phyloP scores from a whole-genome alignment of 92 coral and sea anemone species.

The Virgularia gustaviana region DNA sequence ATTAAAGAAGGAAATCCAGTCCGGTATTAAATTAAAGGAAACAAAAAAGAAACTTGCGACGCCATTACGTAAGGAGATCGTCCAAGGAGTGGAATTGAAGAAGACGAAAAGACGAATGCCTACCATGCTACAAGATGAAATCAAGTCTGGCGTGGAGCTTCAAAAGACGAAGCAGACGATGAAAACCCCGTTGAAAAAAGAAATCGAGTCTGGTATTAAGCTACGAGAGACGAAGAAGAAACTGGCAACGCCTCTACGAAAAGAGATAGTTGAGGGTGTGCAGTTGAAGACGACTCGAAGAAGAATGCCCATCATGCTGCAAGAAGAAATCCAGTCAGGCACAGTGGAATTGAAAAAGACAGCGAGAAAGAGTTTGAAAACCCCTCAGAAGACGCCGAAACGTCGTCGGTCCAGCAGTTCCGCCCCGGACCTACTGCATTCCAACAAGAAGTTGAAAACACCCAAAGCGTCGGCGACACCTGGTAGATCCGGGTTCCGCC shows the following conservation, averaged over 20 bases:
- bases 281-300: constrained; percentile 48
- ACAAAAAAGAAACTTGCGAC: constrained; percentile 52
- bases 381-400: constrained; percentile 39
- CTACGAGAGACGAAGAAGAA: constrained; percentile 52
- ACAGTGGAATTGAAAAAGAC: constrained; percentile 29
- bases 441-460: constrained; percentile 53
- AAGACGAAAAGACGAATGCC: constrained; percentile 58
- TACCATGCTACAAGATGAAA: constrained; percentile 53
- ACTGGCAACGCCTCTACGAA: constrained; percentile 57
- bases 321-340: constrained; percentile 39
- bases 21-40: constrained; percentile 49
- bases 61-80: constrained; percentile 62
- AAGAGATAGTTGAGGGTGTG: constrained; percentile 53
- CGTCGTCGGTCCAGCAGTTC: constrained; percentile 20
- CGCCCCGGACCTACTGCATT: constrained; percentile 13
- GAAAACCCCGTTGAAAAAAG: constrained; percentile 59
- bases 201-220: constrained; percentile 56
- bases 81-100: constrained; percentile 40
- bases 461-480: constrained; percentile 36
- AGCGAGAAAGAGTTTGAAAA: constrained; percentile 54
- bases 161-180: constrained; percentile 56
- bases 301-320: constrained; percentile 58
- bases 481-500: constrained; percentile 18
- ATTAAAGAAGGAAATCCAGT: constrained; percentile 57
- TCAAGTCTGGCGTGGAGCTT: constrained; percentile 56